These are phyloP conservation scores for Odocoileus hemionus DNA, from an alignment of 2,113 vertebrate genomes.

Conservation along the genomic window DNA sequence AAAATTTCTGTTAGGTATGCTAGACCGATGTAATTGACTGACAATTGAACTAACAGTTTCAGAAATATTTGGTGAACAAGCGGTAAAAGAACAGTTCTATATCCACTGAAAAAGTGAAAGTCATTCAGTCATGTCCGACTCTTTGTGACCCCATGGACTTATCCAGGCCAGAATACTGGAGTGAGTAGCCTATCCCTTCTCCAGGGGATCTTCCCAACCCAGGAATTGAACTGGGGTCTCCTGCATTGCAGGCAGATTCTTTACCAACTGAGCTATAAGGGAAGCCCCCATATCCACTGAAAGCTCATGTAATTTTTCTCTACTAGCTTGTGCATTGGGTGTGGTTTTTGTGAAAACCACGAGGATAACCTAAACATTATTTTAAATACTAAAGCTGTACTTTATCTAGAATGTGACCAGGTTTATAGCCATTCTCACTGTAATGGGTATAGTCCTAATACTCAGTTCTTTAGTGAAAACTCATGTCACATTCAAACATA, in stretches of 20 bases:
- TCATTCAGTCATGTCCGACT: not conserved
- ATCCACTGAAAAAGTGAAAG: not conserved
- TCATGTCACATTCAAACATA: not conserved
- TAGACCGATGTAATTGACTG: not conserved
- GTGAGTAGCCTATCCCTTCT: not conserved
- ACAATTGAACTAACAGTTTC: not conserved
- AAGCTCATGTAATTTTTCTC: not conserved
- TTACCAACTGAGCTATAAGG: not conserved
- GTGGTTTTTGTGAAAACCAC: not conserved
- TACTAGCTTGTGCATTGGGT: not conserved
- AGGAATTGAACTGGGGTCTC: not conserved
- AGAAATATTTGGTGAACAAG: not conserved
- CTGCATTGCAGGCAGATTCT: not conserved
- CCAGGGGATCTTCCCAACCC: accelerated
- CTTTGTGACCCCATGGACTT: not conserved
- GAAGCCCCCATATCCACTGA: not conserved
- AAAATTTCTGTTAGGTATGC: not conserved
- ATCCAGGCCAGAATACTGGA: not conserved
- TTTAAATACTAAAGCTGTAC: not conserved
- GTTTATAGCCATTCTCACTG: not conserved
- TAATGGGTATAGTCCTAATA: not conserved
- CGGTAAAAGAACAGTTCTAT: not conserved
- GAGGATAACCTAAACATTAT: not conserved
- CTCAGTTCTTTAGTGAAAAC: not conserved
- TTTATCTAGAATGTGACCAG: not conserved